Evolutionary conservation across 1,140 invertebrate species (phyloP).

Genomic region (Trialeurodes vaporariorum): DNA sequence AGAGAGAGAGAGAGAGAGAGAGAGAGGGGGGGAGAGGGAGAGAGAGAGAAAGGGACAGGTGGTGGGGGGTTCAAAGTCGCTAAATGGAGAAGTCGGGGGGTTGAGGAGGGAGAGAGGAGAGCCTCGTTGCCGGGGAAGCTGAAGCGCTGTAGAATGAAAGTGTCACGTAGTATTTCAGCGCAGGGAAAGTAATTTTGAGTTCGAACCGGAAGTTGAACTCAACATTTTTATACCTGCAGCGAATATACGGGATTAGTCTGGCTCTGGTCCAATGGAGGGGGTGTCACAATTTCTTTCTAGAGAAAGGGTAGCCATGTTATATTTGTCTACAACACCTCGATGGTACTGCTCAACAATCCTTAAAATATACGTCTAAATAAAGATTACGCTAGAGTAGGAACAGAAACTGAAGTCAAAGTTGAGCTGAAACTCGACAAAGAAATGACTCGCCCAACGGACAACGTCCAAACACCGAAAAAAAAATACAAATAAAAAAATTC

Average conservation of each 20-base stretch:
- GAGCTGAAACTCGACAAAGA: too few species aligned
- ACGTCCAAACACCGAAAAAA: too few species aligned
- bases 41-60: too few species aligned
- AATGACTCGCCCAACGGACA: too few species aligned
- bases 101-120: neutral
- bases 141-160: neutral
- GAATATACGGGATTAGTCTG: neutral
- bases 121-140: neutral
- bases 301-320: neutral
- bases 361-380: conserved; percentile 1
- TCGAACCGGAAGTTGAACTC: neutral
- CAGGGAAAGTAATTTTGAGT: neutral
- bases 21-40: too few species aligned
- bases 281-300: neutral
- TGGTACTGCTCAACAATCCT: neutral
- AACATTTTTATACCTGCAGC: neutral
- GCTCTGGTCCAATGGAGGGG: neutral
- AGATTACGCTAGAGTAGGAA: neutral
- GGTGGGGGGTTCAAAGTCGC: too few species aligned
- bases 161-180: neutral
- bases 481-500: too few species aligned
- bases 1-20: too few species aligned
- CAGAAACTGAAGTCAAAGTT: too few species aligned
- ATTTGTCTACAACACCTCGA: neutral
- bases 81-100: neutral